phyloP scores from a whole-genome alignment of 2,888 invertebrate genomes.

The Ptycholaimellus sp. region DNA sequence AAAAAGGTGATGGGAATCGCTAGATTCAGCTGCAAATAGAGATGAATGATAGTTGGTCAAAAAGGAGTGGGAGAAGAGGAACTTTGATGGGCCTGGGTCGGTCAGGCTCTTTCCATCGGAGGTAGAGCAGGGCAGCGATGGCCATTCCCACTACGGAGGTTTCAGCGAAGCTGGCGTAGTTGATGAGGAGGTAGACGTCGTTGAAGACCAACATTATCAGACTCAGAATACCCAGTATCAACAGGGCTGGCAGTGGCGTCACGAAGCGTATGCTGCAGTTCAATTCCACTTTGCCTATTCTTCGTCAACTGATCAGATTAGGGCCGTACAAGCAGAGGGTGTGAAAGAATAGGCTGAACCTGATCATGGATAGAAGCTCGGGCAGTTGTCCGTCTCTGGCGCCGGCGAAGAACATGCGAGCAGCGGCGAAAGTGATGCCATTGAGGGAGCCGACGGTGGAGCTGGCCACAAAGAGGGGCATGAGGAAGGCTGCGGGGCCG shows the following conservation, averaged over 20 bases:
- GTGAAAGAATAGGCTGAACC: no score
- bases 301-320: no score
- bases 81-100: slow-evolving; percentile 30
- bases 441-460: slow-evolving; percentile 83
- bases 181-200: slow-evolving; percentile 30
- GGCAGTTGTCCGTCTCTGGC: no score
- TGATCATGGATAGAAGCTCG: no score
- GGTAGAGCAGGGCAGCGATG: slow-evolving; percentile 28
- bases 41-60: no score
- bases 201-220: slow-evolving; percentile 27
- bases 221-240: slow-evolving; percentile 29
- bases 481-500: slow-evolving; percentile 60
- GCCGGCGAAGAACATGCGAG: slow-evolving; percentile 36
- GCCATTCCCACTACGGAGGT: slow-evolving; percentile 29
- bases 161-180: slow-evolving; percentile 32
- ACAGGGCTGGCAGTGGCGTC: slow-evolving; percentile 30
- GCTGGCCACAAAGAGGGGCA: slow-evolving; percentile 82
- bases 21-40: slow-evolving; percentile 40
- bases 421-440: slow-evolving; percentile 77
- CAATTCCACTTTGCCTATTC: no score
- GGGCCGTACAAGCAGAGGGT: no score
- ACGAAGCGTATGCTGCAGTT: no score
- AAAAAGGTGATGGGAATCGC: slow-evolving; percentile 58
- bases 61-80: no score
- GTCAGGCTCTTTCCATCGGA: slow-evolving; percentile 22